These are phyloP conservation scores for Semnornis frantzii DNA, from an alignment of 2,113 vertebrate species.

Conservation along the genomic window DNA sequence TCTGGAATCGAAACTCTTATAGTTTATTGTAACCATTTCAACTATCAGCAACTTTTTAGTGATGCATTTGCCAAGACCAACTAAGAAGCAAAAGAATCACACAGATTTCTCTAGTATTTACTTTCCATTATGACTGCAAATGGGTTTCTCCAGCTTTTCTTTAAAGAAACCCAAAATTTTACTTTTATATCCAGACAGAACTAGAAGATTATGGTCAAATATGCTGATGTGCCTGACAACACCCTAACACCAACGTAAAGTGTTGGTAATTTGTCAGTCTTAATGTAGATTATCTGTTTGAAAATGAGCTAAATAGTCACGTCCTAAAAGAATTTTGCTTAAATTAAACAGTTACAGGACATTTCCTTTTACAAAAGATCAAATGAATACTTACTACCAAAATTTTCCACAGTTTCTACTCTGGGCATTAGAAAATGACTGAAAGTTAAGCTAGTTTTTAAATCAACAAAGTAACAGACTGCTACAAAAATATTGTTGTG, in stretches of 20 bases:
- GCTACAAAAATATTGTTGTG: constrained; percentile 72
- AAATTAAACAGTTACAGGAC: constrained; percentile 50
- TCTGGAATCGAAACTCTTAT: background rate
- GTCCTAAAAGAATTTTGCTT: constrained; percentile 1
- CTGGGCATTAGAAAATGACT: constrained; percentile 57
- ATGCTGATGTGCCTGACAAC: background rate
- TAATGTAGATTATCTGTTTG: background rate
- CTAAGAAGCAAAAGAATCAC: constrained; percentile 3
- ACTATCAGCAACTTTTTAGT: constrained; percentile 21
- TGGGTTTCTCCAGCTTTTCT: background rate
- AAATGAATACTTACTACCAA: constrained; percentile 28
- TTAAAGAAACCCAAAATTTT: background rate
- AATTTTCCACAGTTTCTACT: constrained; percentile 37
- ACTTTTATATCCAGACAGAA: background rate
- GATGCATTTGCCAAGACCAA: background rate
- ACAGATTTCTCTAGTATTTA: background rate
- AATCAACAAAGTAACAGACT: constrained; percentile 68
- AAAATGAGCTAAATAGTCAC: constrained; percentile 18
- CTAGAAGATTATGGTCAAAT: background rate
- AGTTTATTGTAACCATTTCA: background rate
- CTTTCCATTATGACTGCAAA: background rate
- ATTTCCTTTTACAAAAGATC: constrained; percentile 43
- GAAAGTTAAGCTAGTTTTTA: constrained; percentile 61
- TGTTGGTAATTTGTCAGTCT: background rate
- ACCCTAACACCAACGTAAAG: background rate